Evolutionary conservation across 1,140 invertebrate species (phyloP).

Genomic region (Monochamus saltuarius): DNA sequence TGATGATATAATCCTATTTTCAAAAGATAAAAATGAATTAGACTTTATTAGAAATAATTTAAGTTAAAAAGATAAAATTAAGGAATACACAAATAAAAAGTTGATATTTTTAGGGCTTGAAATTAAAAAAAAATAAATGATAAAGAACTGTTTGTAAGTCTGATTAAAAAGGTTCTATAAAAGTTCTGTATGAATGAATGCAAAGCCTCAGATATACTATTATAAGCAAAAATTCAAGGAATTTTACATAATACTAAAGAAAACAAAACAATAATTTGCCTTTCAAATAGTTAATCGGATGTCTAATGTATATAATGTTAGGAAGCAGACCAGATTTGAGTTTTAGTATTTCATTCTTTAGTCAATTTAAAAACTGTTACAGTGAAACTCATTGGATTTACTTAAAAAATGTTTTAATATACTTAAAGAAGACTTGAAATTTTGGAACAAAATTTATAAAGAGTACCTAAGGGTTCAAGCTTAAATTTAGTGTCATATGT

Average conservation of each 20-base stretch:
- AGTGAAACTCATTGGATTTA: constrained; percentile 11
- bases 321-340: constrained; percentile 8
- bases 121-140: neutral
- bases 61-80: neutral
- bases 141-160: neutral
- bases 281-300: constrained; percentile 10
- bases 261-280: neutral
- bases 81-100: constrained; percentile 9
- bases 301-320: constrained; percentile 18
- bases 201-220: neutral
- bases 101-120: neutral
- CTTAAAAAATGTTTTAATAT: constrained; percentile 13
- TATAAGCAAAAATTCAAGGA: constrained; percentile 4
- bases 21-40: neutral
- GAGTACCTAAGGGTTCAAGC: neutral
- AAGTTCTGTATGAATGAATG: neutral
- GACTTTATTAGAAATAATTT: neutral
- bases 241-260: neutral
- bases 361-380: constrained; percentile 3
- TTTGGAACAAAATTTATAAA: constrained; percentile 1
- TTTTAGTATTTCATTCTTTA: constrained; percentile 9
- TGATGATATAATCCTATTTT: constrained; percentile 1
- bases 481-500: neutral
- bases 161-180: neutral
- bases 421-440: constrained; percentile 5